Base-by-base conservation (phyloP, 2,888 invertebrate species). In the Lagria hirta region DNA sequence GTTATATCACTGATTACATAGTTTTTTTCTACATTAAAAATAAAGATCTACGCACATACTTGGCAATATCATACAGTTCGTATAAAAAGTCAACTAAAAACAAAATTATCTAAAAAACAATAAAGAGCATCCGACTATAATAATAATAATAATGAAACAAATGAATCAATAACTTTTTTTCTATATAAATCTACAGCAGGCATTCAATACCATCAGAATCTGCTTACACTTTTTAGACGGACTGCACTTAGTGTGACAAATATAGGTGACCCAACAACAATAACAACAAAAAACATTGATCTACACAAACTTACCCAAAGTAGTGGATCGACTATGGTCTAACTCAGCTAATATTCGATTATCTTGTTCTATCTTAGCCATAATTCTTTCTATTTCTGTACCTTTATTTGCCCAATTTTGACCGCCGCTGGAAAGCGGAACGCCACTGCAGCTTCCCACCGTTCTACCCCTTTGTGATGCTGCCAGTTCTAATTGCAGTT, bases 321-420 rank as follows among this genome's bases (percentile, higher is more conserved):
- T 84, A 24, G 82, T 82, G 51, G 83, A 81, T 67, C 89, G 80
- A 58, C 85, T 83, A 70, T 89, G 89, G 70, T 94, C 93, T 65
- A 93, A 75, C 69, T 94, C 93, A 54, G 93, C 92, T 65, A 93
- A 78, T 62, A 93, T 88, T 61, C 88, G 80, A 75, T 88, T 87
- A 75, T 85, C 85, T 73, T 92, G 93, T 73, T 93, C 92, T 64
- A 94, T 90, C 78, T 93, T 93, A 58, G 92, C 92, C 88, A 94
- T 92, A 71, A 94, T 90, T 66, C 90, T 81, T 73, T 93, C 92
- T 69, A 93, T 92, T 75, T 93, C 92, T 23, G 84, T 81, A 70
- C 68, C 64, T 64, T 72, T 72, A 56, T 62, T 60, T 43, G 76
- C 61, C 76, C 75, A 46, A 66, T 62, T 48, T 64, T 78, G 65